These are phyloP conservation scores for Helicorthomorpha holstii DNA, from an alignment of 1,140 invertebrate genomes.

Conservation along the genomic window DNA sequence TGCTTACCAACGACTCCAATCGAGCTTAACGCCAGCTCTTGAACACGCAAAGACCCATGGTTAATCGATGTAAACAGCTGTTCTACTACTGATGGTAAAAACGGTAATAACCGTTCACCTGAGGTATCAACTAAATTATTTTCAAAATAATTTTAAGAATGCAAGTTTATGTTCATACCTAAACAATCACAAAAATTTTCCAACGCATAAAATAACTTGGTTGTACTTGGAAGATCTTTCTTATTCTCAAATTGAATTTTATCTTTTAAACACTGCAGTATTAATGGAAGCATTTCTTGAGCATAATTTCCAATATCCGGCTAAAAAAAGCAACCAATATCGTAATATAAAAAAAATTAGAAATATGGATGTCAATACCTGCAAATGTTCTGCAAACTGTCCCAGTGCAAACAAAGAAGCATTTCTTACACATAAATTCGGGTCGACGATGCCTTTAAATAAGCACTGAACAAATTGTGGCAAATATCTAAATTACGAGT, in stretches of 20 bases:
- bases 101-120: constrained; percentile 45
- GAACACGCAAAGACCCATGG: constrained; percentile 31
- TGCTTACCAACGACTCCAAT: constrained; percentile 40
- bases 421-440: constrained; percentile 41
- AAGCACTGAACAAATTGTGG: constrained; percentile 48
- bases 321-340: constrained; percentile 17
- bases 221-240: constrained; percentile 39
- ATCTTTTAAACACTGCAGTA: constrained; percentile 49
- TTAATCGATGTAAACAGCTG: constrained; percentile 41
- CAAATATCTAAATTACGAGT: constrained; percentile 26
- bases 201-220: constrained; percentile 61
- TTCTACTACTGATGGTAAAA: constrained; percentile 52
- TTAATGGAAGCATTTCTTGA: constrained; percentile 47
- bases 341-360: not conserved
- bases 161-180: constrained; percentile 17
- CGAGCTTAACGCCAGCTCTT: constrained; percentile 46
- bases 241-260: constrained; percentile 27
- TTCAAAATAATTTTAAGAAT: not conserved
- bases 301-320: constrained; percentile 51
- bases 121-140: constrained; percentile 5
- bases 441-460: constrained; percentile 47
- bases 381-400: constrained; percentile 63
- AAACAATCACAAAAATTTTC: constrained; percentile 66
- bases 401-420: constrained; percentile 62
- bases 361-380: constrained; percentile 24